Base-by-base conservation (phyloP, 2,888 invertebrate genomes). In the Ormyrus pomaceus region DNA sequence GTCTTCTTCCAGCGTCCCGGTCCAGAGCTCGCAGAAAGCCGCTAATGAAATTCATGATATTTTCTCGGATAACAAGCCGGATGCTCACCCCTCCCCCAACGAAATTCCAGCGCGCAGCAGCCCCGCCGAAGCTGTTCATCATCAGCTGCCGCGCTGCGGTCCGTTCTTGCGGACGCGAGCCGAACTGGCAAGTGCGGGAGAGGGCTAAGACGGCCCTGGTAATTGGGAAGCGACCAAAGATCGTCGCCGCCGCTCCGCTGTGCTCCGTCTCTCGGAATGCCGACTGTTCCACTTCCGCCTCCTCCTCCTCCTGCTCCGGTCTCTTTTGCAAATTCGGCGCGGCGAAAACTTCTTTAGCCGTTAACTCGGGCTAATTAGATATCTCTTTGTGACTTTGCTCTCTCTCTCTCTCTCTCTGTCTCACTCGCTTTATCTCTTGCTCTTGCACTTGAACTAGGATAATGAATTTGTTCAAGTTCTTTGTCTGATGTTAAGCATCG, bases 171-270 rank as follows among this genome's bases (percentile, higher is more conserved):
- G n/a, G 9, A 34, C 19, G 19, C 19, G 19, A 2, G 46, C n/a
- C 64, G 46, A 34, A 53, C 19, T 46, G 19, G 19, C 19, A 19
- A 19, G 19, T 19, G 19, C 19, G 19, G 19, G 19, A 19, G 19
- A 19, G 19, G 19, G 19, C 19, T 19, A 19, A 19, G 19, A 19
- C 19, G 19, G 1, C 19, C 9, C 50, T 62, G 48, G 72, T 73
- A 73, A 73, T 73, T 73, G 64, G 72, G 72, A 73, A 46, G 55
- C 61, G 71, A 48, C 34, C 71, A 71, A 71, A 71, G 71, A 71
- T 71, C 51, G 59, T 19, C 19, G 1, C 19, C 19, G 19, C 19
- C 13, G 13, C 3, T 13, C 50, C 55, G 48, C 19, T 72, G 61
- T 53, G 72, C 62, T 72, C 19, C 62, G 61, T 19, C 19, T 2